Conservation (phyloP, 2,797 vertebrate species). For the Mus minutoides region DNA sequence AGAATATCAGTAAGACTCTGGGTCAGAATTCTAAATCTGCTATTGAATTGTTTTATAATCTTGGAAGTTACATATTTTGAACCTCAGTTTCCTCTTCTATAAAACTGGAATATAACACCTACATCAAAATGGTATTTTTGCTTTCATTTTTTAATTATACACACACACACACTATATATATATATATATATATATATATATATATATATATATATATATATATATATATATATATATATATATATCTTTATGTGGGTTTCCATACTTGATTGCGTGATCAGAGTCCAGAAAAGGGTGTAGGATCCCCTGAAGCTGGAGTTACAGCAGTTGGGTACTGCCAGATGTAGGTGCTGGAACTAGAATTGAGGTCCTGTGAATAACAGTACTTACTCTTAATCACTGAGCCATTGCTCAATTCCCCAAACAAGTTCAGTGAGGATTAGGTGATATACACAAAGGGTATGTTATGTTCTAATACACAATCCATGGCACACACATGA, state of each 20-base stretch:
- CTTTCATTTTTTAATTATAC: neutral
- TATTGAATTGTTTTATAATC: constrained; percentile 23
- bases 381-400: neutral
- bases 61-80: constrained; percentile 1
- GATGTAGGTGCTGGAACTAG: neutral
- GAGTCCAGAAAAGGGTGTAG: neutral
- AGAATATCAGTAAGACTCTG: constrained; percentile 13
- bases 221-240: neutral
- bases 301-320: neutral
- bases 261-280: neutral
- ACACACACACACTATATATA: too few species aligned
- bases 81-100: constrained; percentile 2
- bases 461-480: neutral
- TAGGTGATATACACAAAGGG: constrained; percentile 23
- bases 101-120: constrained; percentile 27
- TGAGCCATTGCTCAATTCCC: neutral
- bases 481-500: constrained; percentile 5
- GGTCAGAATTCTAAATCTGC: constrained; percentile 35
- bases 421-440: constrained; percentile 28
- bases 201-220: neutral
- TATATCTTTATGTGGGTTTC: neutral
- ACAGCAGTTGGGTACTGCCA: neutral
- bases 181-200: too few species aligned
- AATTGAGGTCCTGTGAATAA: neutral
- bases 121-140: constrained; percentile 1